These are phyloP conservation scores for Narcine bancroftii DNA, from an alignment of 2,113 vertebrate species.

Conservation along the genomic window DNA sequence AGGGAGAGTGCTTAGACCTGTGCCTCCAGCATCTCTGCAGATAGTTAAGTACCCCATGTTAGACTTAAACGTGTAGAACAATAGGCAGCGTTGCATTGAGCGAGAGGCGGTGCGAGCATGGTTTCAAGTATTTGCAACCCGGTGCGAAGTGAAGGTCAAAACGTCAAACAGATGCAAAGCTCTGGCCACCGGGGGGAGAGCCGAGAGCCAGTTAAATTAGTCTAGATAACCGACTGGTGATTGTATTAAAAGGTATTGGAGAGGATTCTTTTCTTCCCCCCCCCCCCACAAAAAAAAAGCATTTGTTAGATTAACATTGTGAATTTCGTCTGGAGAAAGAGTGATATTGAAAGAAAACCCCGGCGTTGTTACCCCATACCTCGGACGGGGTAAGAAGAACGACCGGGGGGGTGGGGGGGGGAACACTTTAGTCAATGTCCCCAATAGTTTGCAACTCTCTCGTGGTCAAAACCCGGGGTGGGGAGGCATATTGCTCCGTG, in stretches of 20 bases:
- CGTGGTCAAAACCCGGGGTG: not conserved
- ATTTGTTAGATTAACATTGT: not conserved
- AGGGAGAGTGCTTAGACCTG: conserved; percentile 90
- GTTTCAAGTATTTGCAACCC: not conserved
- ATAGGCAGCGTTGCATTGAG: not conserved
- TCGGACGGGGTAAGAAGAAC: not conserved
- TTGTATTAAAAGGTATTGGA: not conserved
- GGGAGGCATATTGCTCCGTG: not conserved
- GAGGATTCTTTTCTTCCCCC: too few species aligned
- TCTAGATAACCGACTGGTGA: not conserved
- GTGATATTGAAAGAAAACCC: conserved; percentile 10
- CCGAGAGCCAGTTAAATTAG: not conserved
- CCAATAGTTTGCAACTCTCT: not conserved
- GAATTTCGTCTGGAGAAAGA: not conserved
- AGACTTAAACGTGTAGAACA: not conserved
- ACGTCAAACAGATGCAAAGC: not conserved
- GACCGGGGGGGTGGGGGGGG: too few species aligned
- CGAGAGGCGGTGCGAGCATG: not conserved
- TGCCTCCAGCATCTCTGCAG: conserved; percentile 97
- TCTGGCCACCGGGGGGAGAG: not conserved
- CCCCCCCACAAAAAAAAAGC: not conserved
- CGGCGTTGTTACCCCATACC: not conserved
- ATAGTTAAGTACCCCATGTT: conserved; percentile 80
- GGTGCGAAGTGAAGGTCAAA: not conserved
- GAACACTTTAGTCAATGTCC: too few species aligned